phyloP scores from a whole-genome alignment of 2,888 invertebrate species.

The Idaea dimidiata region DNA sequence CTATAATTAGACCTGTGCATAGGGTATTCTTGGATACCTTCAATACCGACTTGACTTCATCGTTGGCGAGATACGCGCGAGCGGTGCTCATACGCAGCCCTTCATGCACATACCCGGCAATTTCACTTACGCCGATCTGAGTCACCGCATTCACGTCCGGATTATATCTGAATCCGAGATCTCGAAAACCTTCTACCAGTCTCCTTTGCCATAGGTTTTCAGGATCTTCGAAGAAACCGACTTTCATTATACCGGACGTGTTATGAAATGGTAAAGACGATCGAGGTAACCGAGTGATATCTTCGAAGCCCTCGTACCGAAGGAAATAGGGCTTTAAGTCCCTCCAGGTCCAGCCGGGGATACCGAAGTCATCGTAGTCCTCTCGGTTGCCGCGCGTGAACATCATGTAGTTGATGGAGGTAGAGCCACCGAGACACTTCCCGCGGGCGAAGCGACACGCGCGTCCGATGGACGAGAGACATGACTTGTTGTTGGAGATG shows the following conservation, averaged over 20 bases:
- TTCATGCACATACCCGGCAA: constrained; percentile 46
- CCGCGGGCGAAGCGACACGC: constrained; percentile 55
- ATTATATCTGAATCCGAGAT: constrained; percentile 47
- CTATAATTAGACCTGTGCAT: constrained; percentile 51
- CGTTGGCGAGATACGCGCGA: constrained; percentile 44
- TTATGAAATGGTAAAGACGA: constrained; percentile 56
- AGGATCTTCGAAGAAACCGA: constrained; percentile 45
- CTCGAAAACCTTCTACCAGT: constrained; percentile 37
- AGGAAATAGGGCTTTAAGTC: constrained; percentile 57
- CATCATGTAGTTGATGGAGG: constrained; percentile 61
- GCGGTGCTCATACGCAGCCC: constrained; percentile 56
- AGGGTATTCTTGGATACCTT: constrained; percentile 44
- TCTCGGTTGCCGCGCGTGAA: constrained; percentile 52
- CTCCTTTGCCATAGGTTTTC: constrained; percentile 51
- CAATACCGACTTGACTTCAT: constrained; percentile 37
- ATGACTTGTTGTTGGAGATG: constrained; percentile 53
- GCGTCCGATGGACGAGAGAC: constrained; percentile 39
- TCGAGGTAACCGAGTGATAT: constrained; percentile 37
- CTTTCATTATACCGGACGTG: constrained; percentile 44
- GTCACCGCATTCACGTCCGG: constrained; percentile 51
- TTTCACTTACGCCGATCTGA: constrained; percentile 51
- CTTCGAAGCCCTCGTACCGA: constrained; percentile 51
- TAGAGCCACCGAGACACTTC: constrained; percentile 61
- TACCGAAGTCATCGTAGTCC: constrained; percentile 46
- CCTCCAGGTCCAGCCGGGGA: constrained; percentile 55